phyloP scores from a whole-genome alignment of 2,888 invertebrate species.

The Nemotelus nigrinus region DNA sequence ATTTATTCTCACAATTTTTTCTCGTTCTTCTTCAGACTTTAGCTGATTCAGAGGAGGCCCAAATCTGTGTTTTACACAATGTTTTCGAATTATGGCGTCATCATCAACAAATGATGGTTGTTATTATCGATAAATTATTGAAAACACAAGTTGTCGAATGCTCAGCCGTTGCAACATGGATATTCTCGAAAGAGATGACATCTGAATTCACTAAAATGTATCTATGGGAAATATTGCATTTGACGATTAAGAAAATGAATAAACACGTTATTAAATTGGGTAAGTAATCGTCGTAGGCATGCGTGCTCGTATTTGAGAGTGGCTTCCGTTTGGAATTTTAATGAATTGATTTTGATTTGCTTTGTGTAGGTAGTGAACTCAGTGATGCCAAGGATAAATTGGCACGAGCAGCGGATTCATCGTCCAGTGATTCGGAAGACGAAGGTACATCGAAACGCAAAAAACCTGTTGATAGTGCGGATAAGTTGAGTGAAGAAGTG shows the following conservation, averaged over 20 bases:
- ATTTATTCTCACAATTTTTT: neutral
- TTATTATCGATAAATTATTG: constrained; percentile 95
- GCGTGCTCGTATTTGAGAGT: neutral
- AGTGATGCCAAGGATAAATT: constrained; percentile 87
- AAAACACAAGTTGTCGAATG: constrained; percentile 98
- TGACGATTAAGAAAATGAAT: constrained; percentile 96
- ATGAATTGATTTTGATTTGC: neutral
- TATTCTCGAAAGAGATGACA: constrained; percentile 94
- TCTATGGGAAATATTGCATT: constrained; percentile 95
- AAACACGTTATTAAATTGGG: constrained; percentile 89
- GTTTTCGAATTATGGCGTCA: constrained; percentile 95
- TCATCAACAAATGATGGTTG: constrained; percentile 97
- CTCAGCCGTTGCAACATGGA: constrained; percentile 97
- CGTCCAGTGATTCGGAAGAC: constrained; percentile 84
- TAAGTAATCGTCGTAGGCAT: constrained; percentile 59
- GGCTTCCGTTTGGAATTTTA: constrained; percentile 1
- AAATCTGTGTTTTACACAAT: constrained; percentile 90
- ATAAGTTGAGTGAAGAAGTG: constrained; percentile 74
- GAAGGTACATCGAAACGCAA: constrained; percentile 69
- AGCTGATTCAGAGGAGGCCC: constrained; percentile 94
- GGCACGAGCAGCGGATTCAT: constrained; percentile 83
- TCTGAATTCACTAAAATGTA: constrained; percentile 91
- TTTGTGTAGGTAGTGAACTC: constrained; percentile 73
- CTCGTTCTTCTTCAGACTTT: constrained; percentile 71
- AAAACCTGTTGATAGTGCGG: constrained; percentile 63